Evolutionary conservation across 2,797 vertebrate species (phyloP).

Genomic region (Syngnathus acus): DNA sequence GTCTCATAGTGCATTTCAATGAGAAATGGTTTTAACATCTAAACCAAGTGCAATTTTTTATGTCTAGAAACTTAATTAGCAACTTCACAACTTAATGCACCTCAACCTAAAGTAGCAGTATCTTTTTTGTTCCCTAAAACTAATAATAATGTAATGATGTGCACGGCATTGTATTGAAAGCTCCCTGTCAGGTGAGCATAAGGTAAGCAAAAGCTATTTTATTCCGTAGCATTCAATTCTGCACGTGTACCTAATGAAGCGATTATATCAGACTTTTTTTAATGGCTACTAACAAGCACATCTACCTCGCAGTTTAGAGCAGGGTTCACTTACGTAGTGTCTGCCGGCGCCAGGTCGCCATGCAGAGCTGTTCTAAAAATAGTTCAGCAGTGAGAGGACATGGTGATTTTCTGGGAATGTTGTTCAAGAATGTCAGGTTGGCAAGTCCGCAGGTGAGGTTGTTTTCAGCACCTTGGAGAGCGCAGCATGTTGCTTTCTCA

Average conservation of each 20-base stretch:
- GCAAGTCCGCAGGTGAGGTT: constrained; percentile 22
- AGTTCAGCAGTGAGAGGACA: too few species aligned
- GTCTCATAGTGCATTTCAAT: not conserved
- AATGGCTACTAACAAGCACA: not conserved
- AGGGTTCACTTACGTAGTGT: too few species aligned
- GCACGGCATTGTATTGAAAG: not conserved
- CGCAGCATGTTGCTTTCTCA: constrained; percentile 18
- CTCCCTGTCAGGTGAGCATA: not conserved
- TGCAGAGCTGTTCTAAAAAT: too few species aligned
- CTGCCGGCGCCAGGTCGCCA: too few species aligned
- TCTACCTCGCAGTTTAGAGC: not conserved
- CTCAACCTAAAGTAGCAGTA: not conserved
- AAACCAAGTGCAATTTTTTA: not conserved
- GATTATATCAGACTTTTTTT: not conserved
- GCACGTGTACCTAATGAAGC: not conserved
- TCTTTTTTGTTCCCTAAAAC: not conserved
- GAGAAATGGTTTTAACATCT: not conserved
- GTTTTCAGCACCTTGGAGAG: constrained; percentile 68
- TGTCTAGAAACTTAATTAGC: not conserved
- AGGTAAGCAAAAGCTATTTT: not conserved
- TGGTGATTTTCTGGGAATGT: too few species aligned
- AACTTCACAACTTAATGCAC: not conserved
- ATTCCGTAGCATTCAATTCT: not conserved
- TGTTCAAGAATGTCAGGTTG: not conserved
- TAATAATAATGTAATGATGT: not conserved